Conservation (phyloP, 35 echinoderm and acorn worm species). For the Chiridota heheva region DNA sequence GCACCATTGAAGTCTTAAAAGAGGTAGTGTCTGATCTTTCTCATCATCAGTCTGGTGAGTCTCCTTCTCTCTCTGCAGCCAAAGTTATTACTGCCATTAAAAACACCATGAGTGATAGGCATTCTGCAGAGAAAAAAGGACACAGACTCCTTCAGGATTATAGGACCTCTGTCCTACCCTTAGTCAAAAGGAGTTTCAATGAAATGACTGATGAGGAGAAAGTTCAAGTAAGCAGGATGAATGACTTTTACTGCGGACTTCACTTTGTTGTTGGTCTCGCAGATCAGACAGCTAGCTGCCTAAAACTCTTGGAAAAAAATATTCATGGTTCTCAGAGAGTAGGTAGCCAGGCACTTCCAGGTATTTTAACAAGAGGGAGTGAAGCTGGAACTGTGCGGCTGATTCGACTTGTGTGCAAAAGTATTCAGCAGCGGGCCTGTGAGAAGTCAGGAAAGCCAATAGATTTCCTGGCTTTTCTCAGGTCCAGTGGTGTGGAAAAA, state of each 20-base stretch:
- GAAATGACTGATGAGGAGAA: constrained; percentile 41
- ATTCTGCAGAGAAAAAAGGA: constrained; percentile 42
- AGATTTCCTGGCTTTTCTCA: constrained; percentile 45
- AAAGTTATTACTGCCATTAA: constrained; percentile 38
- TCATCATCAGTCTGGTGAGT: not conserved
- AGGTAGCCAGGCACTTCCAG: not conserved
- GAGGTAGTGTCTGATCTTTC: constrained; percentile 37
- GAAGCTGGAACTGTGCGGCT: constrained; percentile 2
- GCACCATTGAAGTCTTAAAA: constrained; percentile 48
- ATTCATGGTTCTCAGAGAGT: not conserved
- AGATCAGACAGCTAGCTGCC: not conserved
- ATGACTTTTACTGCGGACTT: constrained; percentile 3
- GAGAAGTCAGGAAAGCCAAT: constrained; percentile 43
- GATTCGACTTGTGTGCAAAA: constrained; percentile 3
- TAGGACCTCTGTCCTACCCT: constrained; percentile 22
- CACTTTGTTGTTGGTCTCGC: constrained; percentile 2
- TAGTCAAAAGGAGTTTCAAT: constrained; percentile 8
- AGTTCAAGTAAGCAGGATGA: constrained; percentile 12
- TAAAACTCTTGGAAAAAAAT: constrained; percentile 2
- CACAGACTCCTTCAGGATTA: constrained; percentile 41
- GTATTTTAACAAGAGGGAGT: not conserved
- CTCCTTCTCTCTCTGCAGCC: constrained; percentile 7
- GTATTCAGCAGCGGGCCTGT: constrained; percentile 8
- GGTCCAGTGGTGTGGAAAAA: not conserved
- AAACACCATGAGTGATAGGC: constrained; percentile 41